Evolutionary conservation across 2,113 vertebrate species (phyloP).

Genomic region (Crotophaga sulcirostris): DNA sequence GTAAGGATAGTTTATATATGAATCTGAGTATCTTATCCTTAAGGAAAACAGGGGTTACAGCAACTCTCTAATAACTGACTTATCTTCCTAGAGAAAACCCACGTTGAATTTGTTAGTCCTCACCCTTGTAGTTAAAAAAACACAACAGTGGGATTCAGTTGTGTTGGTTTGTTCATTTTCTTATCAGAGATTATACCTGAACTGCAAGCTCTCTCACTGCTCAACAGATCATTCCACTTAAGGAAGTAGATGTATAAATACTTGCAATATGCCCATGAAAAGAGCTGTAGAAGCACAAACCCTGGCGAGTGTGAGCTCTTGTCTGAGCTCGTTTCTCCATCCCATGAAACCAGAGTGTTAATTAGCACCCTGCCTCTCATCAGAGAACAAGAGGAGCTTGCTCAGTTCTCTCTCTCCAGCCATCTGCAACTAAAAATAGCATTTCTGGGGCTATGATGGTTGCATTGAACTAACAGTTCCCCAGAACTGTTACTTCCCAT

Average conservation of each 20-base stretch:
- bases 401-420: constrained; percentile 39
- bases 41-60: not conserved
- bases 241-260: not conserved
- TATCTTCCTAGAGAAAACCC: not conserved
- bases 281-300: not conserved
- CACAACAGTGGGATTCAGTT: not conserved
- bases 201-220: not conserved
- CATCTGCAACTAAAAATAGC: constrained; percentile 72
- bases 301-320: constrained; percentile 26
- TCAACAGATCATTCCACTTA: not conserved
- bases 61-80: not conserved
- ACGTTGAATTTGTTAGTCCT: not conserved
- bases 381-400: constrained; percentile 21
- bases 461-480: constrained; percentile 25
- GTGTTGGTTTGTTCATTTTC: not conserved
- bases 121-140: not conserved
- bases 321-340: too few relatives aligned
- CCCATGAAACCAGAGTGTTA: constrained; percentile 39
- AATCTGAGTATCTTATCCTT: not conserved
- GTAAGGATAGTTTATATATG: not conserved
- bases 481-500: constrained; percentile 37
- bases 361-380: constrained; percentile 23
- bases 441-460: constrained; percentile 58
- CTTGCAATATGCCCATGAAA: not conserved
- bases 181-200: not conserved